These are phyloP conservation scores for Physeter macrocephalus DNA, from an alignment of 2,113 vertebrate genomes.

Conservation along the genomic window DNA sequence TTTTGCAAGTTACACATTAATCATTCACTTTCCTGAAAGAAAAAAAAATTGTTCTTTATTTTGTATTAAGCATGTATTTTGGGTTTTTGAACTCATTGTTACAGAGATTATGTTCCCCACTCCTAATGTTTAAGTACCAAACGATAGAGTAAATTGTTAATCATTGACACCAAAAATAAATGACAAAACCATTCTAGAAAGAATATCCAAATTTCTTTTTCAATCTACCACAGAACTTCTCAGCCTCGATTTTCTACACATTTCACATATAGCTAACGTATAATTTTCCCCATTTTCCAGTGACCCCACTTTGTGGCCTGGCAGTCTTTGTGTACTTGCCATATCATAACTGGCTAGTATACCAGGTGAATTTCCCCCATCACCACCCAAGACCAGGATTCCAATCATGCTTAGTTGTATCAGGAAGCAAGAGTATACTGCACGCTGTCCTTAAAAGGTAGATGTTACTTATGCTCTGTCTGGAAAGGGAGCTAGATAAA, in stretches of 20 bases:
- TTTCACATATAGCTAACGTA: background rate
- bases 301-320: background rate
- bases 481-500: background rate
- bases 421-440: background rate
- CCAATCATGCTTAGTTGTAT: fast-evolving
- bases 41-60: background rate
- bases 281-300: background rate
- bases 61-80: background rate
- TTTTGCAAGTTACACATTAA: background rate
- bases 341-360: background rate
- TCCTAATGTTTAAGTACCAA: background rate
- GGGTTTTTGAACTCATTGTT: background rate
- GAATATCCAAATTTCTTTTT: background rate
- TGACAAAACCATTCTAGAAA: background rate
- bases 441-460: background rate
- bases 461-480: background rate
- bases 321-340: background rate
- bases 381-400: background rate
- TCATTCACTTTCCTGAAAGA: slow-evolving; percentile 2
- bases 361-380: background rate
- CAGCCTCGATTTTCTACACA: background rate
- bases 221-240: background rate
- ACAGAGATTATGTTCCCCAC: background rate
- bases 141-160: background rate
- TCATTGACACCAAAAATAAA: background rate